Percentiles rank a stretch among this genome's conserved stretches.
Conservation (phyloP, 2,113 vertebrate species). For the Nesospiza acunhae region DNA sequence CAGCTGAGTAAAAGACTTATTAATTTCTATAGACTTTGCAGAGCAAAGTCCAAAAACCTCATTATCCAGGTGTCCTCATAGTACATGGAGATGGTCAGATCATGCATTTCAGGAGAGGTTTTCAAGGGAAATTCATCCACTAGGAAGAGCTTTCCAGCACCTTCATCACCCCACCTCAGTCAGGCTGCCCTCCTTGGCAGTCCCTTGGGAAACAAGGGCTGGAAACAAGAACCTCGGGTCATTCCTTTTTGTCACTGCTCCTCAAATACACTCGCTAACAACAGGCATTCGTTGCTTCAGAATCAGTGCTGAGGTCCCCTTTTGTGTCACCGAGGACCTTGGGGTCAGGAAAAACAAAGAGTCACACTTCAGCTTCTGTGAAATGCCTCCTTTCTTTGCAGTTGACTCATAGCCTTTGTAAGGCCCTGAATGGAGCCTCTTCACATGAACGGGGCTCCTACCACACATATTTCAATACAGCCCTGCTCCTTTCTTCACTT, state of each 20-base stretch:
- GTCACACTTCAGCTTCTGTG: constrained; percentile 60
- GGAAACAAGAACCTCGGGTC: constrained; percentile 19
- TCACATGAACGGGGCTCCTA: neutral
- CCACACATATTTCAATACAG: neutral
- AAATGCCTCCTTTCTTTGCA: constrained; percentile 44
- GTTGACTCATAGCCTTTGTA: constrained; percentile 46
- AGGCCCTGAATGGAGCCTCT: constrained; percentile 9
- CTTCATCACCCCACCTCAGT: neutral
- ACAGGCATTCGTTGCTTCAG: constrained; percentile 30
- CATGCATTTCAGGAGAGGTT: neutral
- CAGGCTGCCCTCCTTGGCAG: neutral
- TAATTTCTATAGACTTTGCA: neutral
- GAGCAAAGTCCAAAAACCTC: neutral
- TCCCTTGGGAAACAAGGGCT: constrained; percentile 2
- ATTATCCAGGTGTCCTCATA: neutral
- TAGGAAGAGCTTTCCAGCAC: neutral
- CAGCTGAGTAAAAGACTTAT: neutral
- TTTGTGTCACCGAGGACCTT: constrained; percentile 27
- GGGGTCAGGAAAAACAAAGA: constrained; percentile 51
- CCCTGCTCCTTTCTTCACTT: neutral
- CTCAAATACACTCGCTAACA: constrained; percentile 42
- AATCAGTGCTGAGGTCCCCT: neutral
- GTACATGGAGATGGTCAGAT: neutral
- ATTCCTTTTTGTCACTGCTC: constrained; percentile 11
- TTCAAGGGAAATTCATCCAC: neutral